Base-by-base conservation (phyloP, 1,140 invertebrate species). In the Neodiprion pinetum region DNA sequence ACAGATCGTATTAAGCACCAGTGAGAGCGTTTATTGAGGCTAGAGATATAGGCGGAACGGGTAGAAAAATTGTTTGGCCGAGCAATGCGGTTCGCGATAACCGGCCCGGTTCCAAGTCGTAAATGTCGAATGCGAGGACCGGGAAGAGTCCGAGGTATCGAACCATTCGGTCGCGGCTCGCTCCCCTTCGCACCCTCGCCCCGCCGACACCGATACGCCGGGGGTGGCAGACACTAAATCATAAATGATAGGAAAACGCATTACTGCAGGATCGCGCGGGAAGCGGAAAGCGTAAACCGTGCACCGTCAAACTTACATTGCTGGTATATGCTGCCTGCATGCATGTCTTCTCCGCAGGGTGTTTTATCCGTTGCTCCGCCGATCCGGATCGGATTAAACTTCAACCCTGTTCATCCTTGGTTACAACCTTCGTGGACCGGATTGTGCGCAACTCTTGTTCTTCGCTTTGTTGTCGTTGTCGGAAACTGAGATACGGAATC, bases 171-270 rank as follows among this genome's bases (percentile, higher is more conserved):
- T 61, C 8, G n/a, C 53, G 53, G 53, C 53, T 61, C 53, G 53
- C 53, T 5, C n/a, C 53, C 53, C 11, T 40, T 40, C 28, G 28
- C 28, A 14, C 53, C 53, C 53, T 61, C 9, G 11, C n/a, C n/a
- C 53, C 53, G 11, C n/a, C 53, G 53, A 61, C n/a, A 61, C 53
- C 53, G 53, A 61, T 17, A 61, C 53, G n/a, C 11, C 53, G 53
- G 28, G 28, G 28, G 11, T 61, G 53, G 53, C 53, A 61, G 11
- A 12, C 9, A 61, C 11, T 61, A 61, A 61, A 61, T 61, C 53
- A 61, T 61, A 61, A 61, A 61, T 61, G 53, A 61, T 61, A 61
- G 53, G 53, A 61, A 61, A 61, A 61, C 53, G 53, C 53, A 61
- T 61, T 61, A 61, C 53, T 61, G 8, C 53, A 61, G 53, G 9